Evolutionary conservation across 2,888 invertebrate genomes (phyloP), one percentile per base, ranked within the genome.

Genomic region (Macrosiphum euphorbiae): DNA sequence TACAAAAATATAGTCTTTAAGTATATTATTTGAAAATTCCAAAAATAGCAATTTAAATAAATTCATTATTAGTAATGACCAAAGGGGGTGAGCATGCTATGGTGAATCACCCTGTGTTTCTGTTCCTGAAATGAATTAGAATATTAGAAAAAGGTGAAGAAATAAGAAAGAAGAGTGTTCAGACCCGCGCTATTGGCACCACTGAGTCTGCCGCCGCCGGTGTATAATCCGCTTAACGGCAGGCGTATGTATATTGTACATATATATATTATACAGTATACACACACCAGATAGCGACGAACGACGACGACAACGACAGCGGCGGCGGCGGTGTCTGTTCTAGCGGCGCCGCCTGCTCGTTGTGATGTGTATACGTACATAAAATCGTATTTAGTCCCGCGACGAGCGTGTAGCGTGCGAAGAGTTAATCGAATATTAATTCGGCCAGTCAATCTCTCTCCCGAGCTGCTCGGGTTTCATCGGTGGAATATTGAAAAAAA

Each of bases 181-280:
- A 24, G 24, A 41, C 58, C 84, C 89, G 44, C 28, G 85, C 85
- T 94, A 90, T 94, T 94, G 93, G 93, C 86, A 94, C 93, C 93
- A 94, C 93, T 94, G 93, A 90, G n/a, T n/a, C 35, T 90, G 89
- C 78, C 84, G 88, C 47, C n/a, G 85, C 58, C 90, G 61, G 85
- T 86, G 61, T 85, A 90, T 90, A 94, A 94, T 90, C 93, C 90
- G 89, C 93, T 93, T 61, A 89, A 84, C 92, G 55, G 92, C 78
- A 89, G 93, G 92, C 92, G 47, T 84, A 84, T 28, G 52, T 58
- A 90, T 88, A 88, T 88, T 52, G 16, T 52, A 55, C 11, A 26
- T 24, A 35, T 24, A 35, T 41, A 55, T 88, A 88, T 24, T 55
- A 55, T 41, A n/a, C 78, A 41, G 44, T 87, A 87, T 50, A 44